Evolutionary conservation across 1,140 invertebrate genomes (phyloP).

Genomic region (Drosophila lacertosa): DNA sequence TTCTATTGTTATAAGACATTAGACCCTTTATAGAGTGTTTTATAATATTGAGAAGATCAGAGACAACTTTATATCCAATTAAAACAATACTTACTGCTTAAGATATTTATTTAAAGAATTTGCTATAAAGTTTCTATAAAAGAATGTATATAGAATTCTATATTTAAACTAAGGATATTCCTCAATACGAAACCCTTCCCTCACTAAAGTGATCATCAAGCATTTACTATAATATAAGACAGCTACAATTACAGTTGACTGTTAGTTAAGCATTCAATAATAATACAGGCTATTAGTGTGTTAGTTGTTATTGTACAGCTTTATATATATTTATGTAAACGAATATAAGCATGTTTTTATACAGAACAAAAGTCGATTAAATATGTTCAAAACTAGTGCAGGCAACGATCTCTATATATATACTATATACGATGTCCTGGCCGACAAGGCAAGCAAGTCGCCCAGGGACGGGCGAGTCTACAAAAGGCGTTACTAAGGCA

Average conservation of each 20-base stretch:
- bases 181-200: neutral
- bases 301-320: slow-evolving; percentile 44
- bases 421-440: slow-evolving; percentile 6
- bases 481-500: slow-evolving; percentile 29
- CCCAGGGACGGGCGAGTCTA: slow-evolving; percentile 10
- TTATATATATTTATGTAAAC: slow-evolving; percentile 29
- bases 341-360: slow-evolving; percentile 45
- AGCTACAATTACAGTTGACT: slow-evolving; percentile 41
- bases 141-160: too few species aligned
- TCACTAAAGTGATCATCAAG: slow-evolving; percentile 57
- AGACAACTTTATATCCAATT: too few species aligned
- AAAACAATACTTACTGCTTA: too few species aligned
- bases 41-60: too few species aligned
- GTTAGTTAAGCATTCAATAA: slow-evolving; percentile 68
- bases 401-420: slow-evolving; percentile 48
- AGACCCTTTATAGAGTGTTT: too few species aligned
- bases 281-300: slow-evolving; percentile 48
- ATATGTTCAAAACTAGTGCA: slow-evolving; percentile 44
- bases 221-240: slow-evolving; percentile 14
- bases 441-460: neutral
- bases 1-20: too few species aligned
- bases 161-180: too few species aligned
- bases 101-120: too few species aligned
- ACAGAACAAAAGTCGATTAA: slow-evolving; percentile 45
- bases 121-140: too few species aligned